These are phyloP conservation scores for Cassiopea xamachana DNA, from an alignment of 30 jellyfish, hydroid and myxozoan species.

Conservation along the genomic window DNA sequence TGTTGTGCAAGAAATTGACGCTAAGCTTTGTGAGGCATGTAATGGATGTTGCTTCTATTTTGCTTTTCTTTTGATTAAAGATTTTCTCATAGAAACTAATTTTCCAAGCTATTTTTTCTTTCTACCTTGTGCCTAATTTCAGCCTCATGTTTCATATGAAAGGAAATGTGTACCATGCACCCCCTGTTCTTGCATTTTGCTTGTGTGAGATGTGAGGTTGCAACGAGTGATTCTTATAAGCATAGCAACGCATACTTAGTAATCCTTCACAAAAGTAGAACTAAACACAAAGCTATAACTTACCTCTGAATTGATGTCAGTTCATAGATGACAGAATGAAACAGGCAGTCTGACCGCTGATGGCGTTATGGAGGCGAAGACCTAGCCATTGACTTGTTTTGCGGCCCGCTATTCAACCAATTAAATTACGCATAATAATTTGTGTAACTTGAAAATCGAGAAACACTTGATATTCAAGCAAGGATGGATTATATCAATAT, in stretches of 20 bases:
- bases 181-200: too few relatives aligned
- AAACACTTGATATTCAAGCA: constrained; percentile 9
- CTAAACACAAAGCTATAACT: not conserved
- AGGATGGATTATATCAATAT: constrained; percentile 12
- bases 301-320: not conserved
- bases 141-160: too few relatives aligned
- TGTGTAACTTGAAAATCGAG: not conserved
- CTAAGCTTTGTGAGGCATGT: too few relatives aligned
- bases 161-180: too few relatives aligned
- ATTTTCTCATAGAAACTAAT: too few relatives aligned
- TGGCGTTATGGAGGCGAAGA: not conserved
- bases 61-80: too few relatives aligned
- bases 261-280: not conserved
- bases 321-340: not conserved
- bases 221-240: not conserved
- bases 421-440: not conserved
- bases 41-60: too few relatives aligned
- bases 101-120: too few relatives aligned
- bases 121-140: too few relatives aligned
- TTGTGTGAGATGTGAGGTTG: not conserved
- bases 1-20: too few relatives aligned
- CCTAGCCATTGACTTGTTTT: not conserved
- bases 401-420: not conserved
- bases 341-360: not conserved
- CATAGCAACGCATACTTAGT: not conserved